phyloP scores from a whole-genome alignment of 1,140 invertebrate genomes.

The Achroia grisella region DNA sequence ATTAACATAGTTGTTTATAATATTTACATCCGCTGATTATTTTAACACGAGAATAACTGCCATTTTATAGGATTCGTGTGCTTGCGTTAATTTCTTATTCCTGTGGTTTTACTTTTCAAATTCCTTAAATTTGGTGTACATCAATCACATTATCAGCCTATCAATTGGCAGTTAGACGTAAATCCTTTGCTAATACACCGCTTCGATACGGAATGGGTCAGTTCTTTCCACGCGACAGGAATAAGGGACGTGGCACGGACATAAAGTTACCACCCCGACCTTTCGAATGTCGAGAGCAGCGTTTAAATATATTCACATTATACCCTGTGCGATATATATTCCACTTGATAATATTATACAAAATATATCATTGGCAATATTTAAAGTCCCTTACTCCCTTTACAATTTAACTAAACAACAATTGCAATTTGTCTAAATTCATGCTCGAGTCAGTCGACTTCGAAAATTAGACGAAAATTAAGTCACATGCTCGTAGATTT shows the following conservation, averaged over 20 bases:
- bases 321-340: constrained; percentile 65
- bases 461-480: constrained; percentile 1
- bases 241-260: constrained; percentile 67
- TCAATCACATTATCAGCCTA: constrained; percentile 17
- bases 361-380: constrained; percentile 58
- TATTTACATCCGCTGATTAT: constrained; percentile 59
- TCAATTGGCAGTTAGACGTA: constrained; percentile 58
- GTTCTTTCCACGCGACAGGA: constrained; percentile 60
- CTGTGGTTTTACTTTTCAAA: background rate
- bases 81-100: background rate
- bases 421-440: constrained; percentile 51
- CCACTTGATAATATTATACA: constrained; percentile 55
- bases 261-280: constrained; percentile 10
- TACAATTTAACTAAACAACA: constrained; percentile 51
- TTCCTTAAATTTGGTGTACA: constrained; percentile 6
- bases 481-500: constrained; percentile 27
- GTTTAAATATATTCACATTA: constrained; percentile 54
- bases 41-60: constrained; percentile 57
- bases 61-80: constrained; percentile 31
- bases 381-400: constrained; percentile 61
- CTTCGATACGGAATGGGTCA: constrained; percentile 58
- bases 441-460: constrained; percentile 18
- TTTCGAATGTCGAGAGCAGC: constrained; percentile 10
- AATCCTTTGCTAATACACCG: constrained; percentile 42
- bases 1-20: constrained; percentile 65